Evolutionary conservation across 2,888 invertebrate species (phyloP).

Genomic region (Acrobasis repandana): DNA sequence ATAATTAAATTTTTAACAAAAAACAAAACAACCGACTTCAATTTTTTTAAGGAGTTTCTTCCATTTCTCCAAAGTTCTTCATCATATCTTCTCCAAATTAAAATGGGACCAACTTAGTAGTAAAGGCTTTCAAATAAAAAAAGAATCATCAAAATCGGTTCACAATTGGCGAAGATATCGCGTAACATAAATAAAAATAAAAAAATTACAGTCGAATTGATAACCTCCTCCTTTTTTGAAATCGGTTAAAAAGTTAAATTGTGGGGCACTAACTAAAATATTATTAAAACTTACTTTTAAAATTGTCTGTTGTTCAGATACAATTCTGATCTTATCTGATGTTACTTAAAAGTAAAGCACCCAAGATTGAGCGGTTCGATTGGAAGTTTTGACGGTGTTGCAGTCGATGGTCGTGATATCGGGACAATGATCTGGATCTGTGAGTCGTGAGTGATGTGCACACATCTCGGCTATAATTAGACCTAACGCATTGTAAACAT

Average conservation of each 20-base stretch:
- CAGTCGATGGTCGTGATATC: slow-evolving; percentile 27
- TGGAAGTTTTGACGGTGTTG: slow-evolving; percentile 2
- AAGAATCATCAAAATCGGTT: too few relatives aligned
- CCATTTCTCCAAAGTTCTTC: too few relatives aligned
- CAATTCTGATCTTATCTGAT: not conserved
- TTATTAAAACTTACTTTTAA: not conserved
- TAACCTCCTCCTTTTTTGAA: too few relatives aligned
- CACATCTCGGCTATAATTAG: slow-evolving; percentile 65
- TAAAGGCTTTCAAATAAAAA: too few relatives aligned
- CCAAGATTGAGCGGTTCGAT: not conserved
- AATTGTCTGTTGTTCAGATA: not conserved
- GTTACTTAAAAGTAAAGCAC: slow-evolving; percentile 11
- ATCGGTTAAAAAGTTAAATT: not conserved
- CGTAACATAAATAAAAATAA: too few relatives aligned
- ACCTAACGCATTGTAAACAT: slow-evolving; percentile 71
- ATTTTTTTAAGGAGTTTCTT: too few relatives aligned
- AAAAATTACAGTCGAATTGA: too few relatives aligned
- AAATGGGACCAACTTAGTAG: too few relatives aligned
- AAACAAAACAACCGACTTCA: too few relatives aligned
- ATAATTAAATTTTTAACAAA: too few relatives aligned
- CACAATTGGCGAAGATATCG: too few relatives aligned
- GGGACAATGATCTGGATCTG: slow-evolving; percentile 48
- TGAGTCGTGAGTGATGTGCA: slow-evolving; percentile 54
- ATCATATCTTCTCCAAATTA: too few relatives aligned
- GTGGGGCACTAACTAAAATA: not conserved